Evolutionary conservation across 1,140 invertebrate genomes (phyloP).

Genomic region (Halesus radiatus): DNA sequence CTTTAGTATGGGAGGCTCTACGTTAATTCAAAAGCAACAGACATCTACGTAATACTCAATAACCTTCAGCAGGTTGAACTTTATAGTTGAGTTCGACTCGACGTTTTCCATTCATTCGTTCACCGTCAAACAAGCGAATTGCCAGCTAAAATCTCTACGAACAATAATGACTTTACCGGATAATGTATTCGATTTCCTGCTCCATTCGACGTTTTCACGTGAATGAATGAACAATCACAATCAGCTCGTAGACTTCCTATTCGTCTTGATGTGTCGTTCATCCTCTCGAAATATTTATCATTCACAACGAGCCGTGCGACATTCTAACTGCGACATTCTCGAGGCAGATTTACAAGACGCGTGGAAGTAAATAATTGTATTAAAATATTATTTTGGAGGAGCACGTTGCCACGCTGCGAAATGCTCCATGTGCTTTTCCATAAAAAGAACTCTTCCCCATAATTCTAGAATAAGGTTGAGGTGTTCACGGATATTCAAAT

Average conservation of each 20-base stretch:
- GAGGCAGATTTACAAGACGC: neutral
- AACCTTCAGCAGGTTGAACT: too few species aligned
- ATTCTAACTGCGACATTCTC: neutral
- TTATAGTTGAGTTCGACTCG: too few species aligned
- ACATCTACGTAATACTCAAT: too few species aligned
- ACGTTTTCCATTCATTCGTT: too few species aligned
- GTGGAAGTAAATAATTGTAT: neutral
- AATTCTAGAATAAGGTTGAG: too few species aligned
- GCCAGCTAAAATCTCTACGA: neutral
- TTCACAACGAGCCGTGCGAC: conserved; percentile 18
- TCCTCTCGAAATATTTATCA: conserved; percentile 39
- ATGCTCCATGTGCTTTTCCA: too few species aligned
- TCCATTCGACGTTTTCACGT: conserved; percentile 15
- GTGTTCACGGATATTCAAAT: too few species aligned
- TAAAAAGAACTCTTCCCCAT: too few species aligned
- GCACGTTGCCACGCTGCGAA: neutral
- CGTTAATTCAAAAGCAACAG: too few species aligned
- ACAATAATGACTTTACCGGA: conserved; percentile 4
- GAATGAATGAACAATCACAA: conserved; percentile 29
- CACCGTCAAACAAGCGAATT: neutral
- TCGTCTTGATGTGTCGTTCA: conserved; percentile 14
- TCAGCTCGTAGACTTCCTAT: conserved; percentile 23
- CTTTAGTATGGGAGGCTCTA: too few species aligned
- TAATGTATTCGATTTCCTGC: conserved; percentile 42
- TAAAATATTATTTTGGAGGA: conserved; percentile 11